Conservation (phyloP, 2,113 vertebrate genomes). For the Cheirogaleus medius region DNA sequence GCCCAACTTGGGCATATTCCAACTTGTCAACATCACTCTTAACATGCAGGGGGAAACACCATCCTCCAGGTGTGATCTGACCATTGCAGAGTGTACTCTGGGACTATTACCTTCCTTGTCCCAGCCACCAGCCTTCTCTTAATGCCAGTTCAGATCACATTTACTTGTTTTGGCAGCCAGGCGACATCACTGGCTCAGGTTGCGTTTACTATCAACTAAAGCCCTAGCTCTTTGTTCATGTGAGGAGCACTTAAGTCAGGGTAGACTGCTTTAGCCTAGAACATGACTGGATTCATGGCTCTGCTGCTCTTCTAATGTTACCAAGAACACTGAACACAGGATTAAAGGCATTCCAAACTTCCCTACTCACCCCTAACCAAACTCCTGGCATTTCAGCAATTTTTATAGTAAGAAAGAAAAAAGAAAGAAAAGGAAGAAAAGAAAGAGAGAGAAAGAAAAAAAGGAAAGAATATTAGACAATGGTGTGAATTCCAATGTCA, state of each 20-base stretch:
- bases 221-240: constrained; percentile 38
- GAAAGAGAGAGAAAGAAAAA: not conserved
- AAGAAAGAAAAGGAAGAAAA: not conserved
- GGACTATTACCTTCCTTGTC: constrained; percentile 40
- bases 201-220: constrained; percentile 60
- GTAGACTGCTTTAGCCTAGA: constrained; percentile 48
- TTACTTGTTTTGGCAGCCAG: constrained; percentile 67
- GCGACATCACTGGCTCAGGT: constrained; percentile 42
- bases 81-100: not conserved
- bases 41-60: constrained; percentile 29
- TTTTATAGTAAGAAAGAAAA: not conserved
- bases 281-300: constrained; percentile 39
- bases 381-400: constrained; percentile 56
- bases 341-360: constrained; percentile 69
- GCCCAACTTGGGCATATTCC: constrained; percentile 25
- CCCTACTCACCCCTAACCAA: constrained; percentile 36
- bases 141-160: constrained; percentile 26
- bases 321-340: constrained; percentile 52
- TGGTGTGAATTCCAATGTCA: not conserved
- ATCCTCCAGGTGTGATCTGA: constrained; percentile 14
- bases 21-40: constrained; percentile 31
- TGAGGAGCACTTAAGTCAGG: constrained; percentile 47
- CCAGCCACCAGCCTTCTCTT: constrained; percentile 29
- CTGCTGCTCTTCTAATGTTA: constrained; percentile 69
- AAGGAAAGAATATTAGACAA: not conserved